phyloP scores from a whole-genome alignment of 2,797 vertebrate genomes.

The Sphaeramia orbicularis region DNA sequence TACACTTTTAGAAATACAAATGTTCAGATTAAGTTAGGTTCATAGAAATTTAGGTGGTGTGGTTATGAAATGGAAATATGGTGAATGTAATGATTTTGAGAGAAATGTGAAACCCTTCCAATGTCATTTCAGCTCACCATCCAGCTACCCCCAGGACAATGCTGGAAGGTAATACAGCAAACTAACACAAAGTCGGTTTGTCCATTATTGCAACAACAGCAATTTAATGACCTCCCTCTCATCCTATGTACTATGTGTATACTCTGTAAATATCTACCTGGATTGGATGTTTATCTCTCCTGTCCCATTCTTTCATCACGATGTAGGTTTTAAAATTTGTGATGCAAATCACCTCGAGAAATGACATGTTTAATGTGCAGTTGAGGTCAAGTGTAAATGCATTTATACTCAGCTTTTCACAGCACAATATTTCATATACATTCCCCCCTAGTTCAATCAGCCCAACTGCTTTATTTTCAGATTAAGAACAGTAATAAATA shows the following conservation, averaged over 20 bases:
- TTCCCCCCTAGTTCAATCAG: too few relatives aligned
- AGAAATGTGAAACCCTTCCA: conserved; percentile 79
- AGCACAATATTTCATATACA: too few relatives aligned
- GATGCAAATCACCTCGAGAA: background rate
- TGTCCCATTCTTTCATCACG: conserved; percentile 8
- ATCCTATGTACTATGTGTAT: conserved; percentile 36
- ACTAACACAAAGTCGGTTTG: conserved; percentile 73
- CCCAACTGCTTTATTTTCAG: too few relatives aligned
- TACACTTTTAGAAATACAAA: background rate
- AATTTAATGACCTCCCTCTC: conserved; percentile 46
- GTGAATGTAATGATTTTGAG: conserved; percentile 48
- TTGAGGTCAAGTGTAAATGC: too few relatives aligned
- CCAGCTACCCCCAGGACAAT: conserved; percentile 80
- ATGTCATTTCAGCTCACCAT: conserved; percentile 85
- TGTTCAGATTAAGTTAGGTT: conserved; percentile 1
- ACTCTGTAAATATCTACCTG: conserved; percentile 32
- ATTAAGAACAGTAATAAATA: too few relatives aligned
- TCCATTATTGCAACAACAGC: conserved; percentile 65
- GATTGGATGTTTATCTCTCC: conserved; percentile 25
- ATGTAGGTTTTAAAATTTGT: conserved; percentile 9
- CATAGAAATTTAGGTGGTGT: conserved; percentile 2
- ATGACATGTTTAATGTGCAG: too few relatives aligned
- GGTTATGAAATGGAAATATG: conserved; percentile 47
- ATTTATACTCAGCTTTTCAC: too few relatives aligned
- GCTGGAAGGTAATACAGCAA: conserved; percentile 84